Base-by-base conservation (phyloP, 1,140 invertebrate species). In the Drosophila varians region DNA sequence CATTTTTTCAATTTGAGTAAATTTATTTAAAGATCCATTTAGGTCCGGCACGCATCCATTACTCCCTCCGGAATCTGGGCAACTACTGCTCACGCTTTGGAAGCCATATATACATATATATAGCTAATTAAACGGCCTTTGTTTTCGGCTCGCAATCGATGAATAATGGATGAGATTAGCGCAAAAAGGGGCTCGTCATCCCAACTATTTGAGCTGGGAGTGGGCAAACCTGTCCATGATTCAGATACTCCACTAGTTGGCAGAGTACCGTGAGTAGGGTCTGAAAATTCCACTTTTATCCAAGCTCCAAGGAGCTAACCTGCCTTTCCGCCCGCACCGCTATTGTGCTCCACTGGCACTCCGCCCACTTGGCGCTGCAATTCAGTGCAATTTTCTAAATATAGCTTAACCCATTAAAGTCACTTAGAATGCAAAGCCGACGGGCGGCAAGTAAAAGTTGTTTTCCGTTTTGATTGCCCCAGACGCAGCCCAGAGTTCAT, bases 331-430 rank as follows among this genome's bases (percentile, higher is more conserved):
- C 62, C 11, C 57, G 9, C 25, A 56, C 21, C 46, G 49, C 36
- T 52, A 19, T 23, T 47, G 4, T 62, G 61, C 61, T 48, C 61
- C 61, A 69, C 48, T 70, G 40, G 43, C 64, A 48, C 12, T 61
- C 69, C 69, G 25, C 53, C 43, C 31, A 72, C 69, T 72, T 45
- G 31, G 26, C 11, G 12, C 12, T 8, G 28, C 68, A 72, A 71
- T 71, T 72, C 31, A 38, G 65, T 65, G 62, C 62, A 66, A 66
- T 66, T 66, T 73, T 76, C 80, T 86, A 86, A 76, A 84, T 60
- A 86, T 86, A 86, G 57, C 60, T 58, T 79, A 86, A 86, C 72
- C 80, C 79, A 86, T 84, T 86, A 60, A 56, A 71, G 80, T 68
- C 64, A 76, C 61, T 76, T 83, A 55, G 36, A 78, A 72, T 71